Conservation (phyloP, 2,797 vertebrate species). For the Acanthopagrus latus region DNA sequence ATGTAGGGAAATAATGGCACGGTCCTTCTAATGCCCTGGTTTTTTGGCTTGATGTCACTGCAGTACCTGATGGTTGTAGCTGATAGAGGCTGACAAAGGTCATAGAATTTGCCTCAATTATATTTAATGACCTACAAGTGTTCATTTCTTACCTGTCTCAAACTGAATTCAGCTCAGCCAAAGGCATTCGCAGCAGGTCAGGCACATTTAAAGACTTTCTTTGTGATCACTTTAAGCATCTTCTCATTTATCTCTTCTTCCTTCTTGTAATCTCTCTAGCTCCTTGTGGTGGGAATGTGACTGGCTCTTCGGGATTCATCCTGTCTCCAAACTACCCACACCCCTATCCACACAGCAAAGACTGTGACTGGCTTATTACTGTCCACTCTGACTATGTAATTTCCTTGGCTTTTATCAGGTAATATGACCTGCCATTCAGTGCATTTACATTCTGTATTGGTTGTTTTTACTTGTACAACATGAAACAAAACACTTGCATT, state of each 20-base stretch:
- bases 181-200: slow-evolving; percentile 15
- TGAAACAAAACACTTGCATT: neutral
- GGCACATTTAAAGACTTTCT: slow-evolving; percentile 10
- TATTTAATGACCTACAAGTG: slow-evolving; percentile 47
- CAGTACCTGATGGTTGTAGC: slow-evolving; percentile 12
- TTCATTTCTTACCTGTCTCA: slow-evolving; percentile 3
- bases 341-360: slow-evolving; percentile 97
- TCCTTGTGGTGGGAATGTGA: slow-evolving; percentile 97
- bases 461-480: neutral
- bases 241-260: slow-evolving; percentile 11
- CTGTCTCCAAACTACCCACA: slow-evolving; percentile 97
- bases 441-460: neutral
- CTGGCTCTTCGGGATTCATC: slow-evolving; percentile 96
- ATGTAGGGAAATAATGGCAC: slow-evolving; percentile 1
- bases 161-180: slow-evolving; percentile 12
- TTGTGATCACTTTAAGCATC: slow-evolving; percentile 11
- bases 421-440: slow-evolving; percentile 44
- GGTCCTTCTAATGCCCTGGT: slow-evolving; percentile 10
- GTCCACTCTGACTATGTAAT: slow-evolving; percentile 98
- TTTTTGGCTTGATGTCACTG: neutral
- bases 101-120: slow-evolving; percentile 39
- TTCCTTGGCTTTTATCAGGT: slow-evolving; percentile 98
- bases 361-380: slow-evolving; percentile 96
- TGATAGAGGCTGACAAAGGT: slow-evolving; percentile 31
- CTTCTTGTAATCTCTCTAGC: slow-evolving; percentile 83